phyloP scores from a whole-genome alignment of 2,113 vertebrate genomes.

The Rhombomys opimus region DNA sequence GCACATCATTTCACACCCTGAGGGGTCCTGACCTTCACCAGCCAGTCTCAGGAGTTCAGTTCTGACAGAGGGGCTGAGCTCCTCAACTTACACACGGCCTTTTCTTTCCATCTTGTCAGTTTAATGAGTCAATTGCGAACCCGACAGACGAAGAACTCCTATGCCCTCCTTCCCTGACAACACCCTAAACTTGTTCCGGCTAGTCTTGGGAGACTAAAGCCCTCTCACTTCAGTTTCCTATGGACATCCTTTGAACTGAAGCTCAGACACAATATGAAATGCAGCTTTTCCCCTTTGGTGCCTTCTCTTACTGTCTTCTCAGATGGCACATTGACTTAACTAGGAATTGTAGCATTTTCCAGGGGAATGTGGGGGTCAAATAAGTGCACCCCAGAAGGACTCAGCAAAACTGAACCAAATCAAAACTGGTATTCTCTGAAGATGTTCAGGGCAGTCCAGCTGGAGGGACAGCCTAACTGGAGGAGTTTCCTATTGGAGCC shows the following conservation, averaged over 20 bases:
- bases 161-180: background rate
- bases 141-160: background rate
- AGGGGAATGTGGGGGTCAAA: constrained; percentile 30
- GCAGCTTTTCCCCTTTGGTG: background rate
- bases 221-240: background rate
- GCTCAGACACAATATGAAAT: background rate
- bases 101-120: background rate
- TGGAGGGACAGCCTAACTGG: background rate
- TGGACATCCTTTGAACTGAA: background rate
- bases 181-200: background rate
- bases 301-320: constrained; percentile 24
- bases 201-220: background rate
- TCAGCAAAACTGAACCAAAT: background rate
- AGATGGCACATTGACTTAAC: background rate
- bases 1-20: accelerated
- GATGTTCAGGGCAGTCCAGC: background rate
- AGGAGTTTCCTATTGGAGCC: background rate
- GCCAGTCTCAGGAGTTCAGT: background rate
- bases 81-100: background rate
- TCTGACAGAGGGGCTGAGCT: background rate
- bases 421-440: constrained; percentile 25
- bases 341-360: constrained; percentile 25
- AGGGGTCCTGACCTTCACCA: background rate
- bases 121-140: background rate
- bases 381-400: background rate